Base-by-base conservation (phyloP, 35 echinoderm and acorn worm genomes). In the Acanthaster planci region DNA sequence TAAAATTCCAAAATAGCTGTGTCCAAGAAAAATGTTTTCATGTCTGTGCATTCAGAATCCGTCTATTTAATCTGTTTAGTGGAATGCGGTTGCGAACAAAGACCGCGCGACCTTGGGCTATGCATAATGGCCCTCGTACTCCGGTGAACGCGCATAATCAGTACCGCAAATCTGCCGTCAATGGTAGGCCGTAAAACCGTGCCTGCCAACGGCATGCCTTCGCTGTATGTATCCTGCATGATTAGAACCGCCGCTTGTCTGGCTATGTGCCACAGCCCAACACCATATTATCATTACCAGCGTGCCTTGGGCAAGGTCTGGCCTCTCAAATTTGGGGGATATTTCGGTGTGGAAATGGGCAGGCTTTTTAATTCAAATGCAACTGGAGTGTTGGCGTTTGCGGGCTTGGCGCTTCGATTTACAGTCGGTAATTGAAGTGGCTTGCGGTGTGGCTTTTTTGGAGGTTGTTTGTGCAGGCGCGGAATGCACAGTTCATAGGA, bases 21-120 rank as follows among this genome's bases (percentile, higher is more conserved):
- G 42, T 47, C 42, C 42, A 47, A 47, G 42, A 47, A 47, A 47
- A 47, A 47, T 6, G 12, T 47, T 47, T 47, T 47, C 12, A 12
- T 47, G 4, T 47, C 4, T 47, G 12, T 47, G 12, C 42, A 47
- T 4, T 47, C 42, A 47, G 42, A 12, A 6, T 72, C 18, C 23
- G 18, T 34, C 26, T 26, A 72, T 72, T 59, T 59, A 26, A 29
- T 72, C 30, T 27, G 64, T 31, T 26, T 29, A 72, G 64, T 31
- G 64, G 64, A 72, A 72, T 72, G 64, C 21, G 64, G 64, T 72
- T 72, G 64, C 34, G 64, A 72, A 72, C 64, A 72, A 72, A 72
- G 64, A 72, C 64, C 18, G 34, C 14, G 14, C 64, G 64, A 72
- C 64, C 64, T 72, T 72, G 21, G 64, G 21, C 10, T 26, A 72